Evolutionary conservation across 2,113 vertebrate genomes (phyloP).

Genomic region (Barbus barbus): DNA sequence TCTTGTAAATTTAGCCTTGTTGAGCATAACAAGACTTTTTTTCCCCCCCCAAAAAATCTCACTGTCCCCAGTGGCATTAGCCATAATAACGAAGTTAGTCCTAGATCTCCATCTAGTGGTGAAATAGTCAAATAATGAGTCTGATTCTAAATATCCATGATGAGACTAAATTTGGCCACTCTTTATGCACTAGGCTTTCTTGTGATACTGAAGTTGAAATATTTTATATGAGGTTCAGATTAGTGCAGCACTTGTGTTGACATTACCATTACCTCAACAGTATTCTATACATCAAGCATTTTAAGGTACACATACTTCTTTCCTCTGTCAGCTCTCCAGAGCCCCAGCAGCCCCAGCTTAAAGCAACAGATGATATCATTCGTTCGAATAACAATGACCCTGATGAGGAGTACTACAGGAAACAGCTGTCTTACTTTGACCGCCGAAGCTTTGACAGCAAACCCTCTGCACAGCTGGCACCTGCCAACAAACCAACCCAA

Average conservation of each 20-base stretch:
- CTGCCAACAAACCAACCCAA: conserved; percentile 77
- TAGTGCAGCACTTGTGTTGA: no score
- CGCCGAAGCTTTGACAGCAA: conserved; percentile 83
- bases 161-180: neutral
- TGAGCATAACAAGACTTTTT: no score
- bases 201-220: neutral
- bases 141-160: neutral
- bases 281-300: neutral
- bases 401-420: conserved; percentile 93
- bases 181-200: neutral
- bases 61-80: neutral
- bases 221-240: no score
- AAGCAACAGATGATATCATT: conserved; percentile 85
- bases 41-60: neutral
- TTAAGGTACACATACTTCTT: neutral
- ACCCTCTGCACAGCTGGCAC: conserved; percentile 66
- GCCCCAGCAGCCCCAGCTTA: conserved; percentile 87
- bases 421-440: conserved; percentile 96
- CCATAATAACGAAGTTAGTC: neutral
- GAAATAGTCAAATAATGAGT: neutral
- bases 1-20: neutral
- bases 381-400: conserved; percentile 91
- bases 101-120: conserved; percentile 35
- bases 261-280: neutral
- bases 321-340: conserved; percentile 81